Conservation (phyloP, 2,888 invertebrate genomes). For the Marronus borbonicus region DNA sequence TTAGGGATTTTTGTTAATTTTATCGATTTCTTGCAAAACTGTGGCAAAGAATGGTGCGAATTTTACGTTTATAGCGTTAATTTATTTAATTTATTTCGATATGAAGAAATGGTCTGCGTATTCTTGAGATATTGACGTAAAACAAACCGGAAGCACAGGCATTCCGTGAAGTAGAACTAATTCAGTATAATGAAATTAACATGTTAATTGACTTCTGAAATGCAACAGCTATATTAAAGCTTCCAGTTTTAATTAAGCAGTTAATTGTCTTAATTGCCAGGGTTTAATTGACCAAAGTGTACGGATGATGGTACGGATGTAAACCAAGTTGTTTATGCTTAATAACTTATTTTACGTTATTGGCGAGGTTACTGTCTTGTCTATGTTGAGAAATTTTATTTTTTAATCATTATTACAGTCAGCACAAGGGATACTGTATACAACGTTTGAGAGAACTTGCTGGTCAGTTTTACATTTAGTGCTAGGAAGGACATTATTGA, state of each 20-base stretch:
- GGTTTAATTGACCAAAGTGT: not conserved
- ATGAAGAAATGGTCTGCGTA: not conserved
- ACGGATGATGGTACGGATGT: too few relatives aligned
- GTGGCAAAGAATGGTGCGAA: not conserved
- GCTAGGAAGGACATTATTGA: too few relatives aligned
- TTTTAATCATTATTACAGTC: too few relatives aligned
- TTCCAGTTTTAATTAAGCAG: not conserved
- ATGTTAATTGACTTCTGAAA: not conserved
- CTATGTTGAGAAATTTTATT: too few relatives aligned
- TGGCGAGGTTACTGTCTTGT: too few relatives aligned
- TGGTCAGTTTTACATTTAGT: too few relatives aligned
- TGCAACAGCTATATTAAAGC: not conserved
- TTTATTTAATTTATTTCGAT: not conserved
- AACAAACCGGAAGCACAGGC: not conserved
- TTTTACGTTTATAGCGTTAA: not conserved
- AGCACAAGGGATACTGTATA: too few relatives aligned
- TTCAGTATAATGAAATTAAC: not conserved
- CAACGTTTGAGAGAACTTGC: too few relatives aligned
- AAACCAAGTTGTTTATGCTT: too few relatives aligned
- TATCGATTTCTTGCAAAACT: not conserved
- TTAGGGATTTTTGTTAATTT: too few relatives aligned
- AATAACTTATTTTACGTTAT: too few relatives aligned
- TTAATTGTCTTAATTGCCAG: slow-evolving; percentile 2
- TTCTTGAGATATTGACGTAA: not conserved
- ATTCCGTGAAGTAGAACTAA: not conserved